Conservation (phyloP, 2,113 vertebrate species). For the Seriola rivoliana region DNA sequence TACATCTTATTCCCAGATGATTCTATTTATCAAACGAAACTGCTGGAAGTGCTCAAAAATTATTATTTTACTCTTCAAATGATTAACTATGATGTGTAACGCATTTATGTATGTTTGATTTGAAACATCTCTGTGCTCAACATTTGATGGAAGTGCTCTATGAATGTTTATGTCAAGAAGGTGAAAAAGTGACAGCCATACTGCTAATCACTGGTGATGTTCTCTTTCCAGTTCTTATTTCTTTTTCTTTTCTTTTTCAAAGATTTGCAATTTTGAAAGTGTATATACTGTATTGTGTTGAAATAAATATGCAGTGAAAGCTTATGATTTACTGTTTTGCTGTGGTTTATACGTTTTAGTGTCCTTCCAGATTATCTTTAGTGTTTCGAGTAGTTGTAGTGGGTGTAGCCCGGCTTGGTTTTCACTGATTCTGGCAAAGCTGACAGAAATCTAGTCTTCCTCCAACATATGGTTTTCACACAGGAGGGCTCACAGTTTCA, state of each 20-base stretch:
- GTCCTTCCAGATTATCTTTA: not conserved
- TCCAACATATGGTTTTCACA: too few species aligned
- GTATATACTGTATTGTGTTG: conserved; percentile 72
- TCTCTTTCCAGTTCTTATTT: conserved; percentile 22
- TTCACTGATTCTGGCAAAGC: not conserved
- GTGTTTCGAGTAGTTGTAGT: not conserved
- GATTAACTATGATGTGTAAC: conserved; percentile 37
- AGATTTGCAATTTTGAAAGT: conserved; percentile 55
- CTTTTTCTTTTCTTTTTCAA: conserved; percentile 20
- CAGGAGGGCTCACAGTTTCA: not conserved
- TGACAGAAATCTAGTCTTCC: not conserved
- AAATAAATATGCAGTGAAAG: conserved; percentile 75
- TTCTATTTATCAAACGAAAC: conserved; percentile 33
- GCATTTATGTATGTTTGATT: conserved; percentile 42
- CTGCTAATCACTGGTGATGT: conserved; percentile 45
- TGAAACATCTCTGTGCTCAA: conserved; percentile 31
- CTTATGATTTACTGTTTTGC: not conserved
- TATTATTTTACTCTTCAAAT: conserved; percentile 37
- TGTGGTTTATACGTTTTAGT: not conserved
- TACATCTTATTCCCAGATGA: conserved; percentile 11
- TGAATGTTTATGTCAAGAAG: conserved; percentile 53
- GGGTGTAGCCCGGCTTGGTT: not conserved
- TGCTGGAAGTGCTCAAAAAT: conserved; percentile 30
- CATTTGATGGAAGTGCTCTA: conserved; percentile 36
- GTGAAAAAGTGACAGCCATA: conserved; percentile 49